Evolutionary conservation across 2,113 vertebrate species (phyloP), one percentile per base, ranked within the genome.

Genomic region (Tragelaphus strepsiceros): DNA sequence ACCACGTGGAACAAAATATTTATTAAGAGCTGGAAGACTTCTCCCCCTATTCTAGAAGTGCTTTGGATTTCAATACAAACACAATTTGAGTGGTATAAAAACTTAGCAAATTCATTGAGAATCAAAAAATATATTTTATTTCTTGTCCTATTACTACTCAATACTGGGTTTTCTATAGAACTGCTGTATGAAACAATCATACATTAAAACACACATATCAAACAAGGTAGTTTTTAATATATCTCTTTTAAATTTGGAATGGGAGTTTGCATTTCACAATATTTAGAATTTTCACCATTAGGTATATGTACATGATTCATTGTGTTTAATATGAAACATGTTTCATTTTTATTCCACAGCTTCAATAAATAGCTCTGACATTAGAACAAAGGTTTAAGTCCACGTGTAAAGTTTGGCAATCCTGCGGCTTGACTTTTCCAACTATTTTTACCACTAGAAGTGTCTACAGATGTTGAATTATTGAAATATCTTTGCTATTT

Each of bases 361-460:
- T 88, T 96, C 64, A 83, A 39, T 64, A 93, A 94, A 94, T 53
- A 96, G 13, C 62, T 97, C 59, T 93, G 61, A 81, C 11, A 24
- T 95, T 92, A 90, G 78, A 81, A 91, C 15, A 96, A 95, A 61
- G 3, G 10, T 84, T 86, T 71, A 82, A 58, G 30, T 61, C 10
- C 19, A 59, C 43, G 43, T 96, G 43, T 90, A 35, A 86, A 91
- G 14, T 71, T 43, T 97, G 85, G 51, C 35, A 95, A 35, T 92
- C 19, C 4, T 9, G 22, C 10, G 22, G 8, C 51, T 96, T 96
- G 81, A 67, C 1, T 61, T 97, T 93, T 54, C 62, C 35, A 74
- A 28, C 87, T n/a, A n/a, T 86, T 97, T 97, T 96, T 94, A 46
- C 74, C 32, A 62, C 26, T 71, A 85, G 5, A 87, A 74, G 32